These are phyloP conservation scores for Eubasilissa splendida DNA, from an alignment of 2,888 invertebrate species.

Conservation along the genomic window DNA sequence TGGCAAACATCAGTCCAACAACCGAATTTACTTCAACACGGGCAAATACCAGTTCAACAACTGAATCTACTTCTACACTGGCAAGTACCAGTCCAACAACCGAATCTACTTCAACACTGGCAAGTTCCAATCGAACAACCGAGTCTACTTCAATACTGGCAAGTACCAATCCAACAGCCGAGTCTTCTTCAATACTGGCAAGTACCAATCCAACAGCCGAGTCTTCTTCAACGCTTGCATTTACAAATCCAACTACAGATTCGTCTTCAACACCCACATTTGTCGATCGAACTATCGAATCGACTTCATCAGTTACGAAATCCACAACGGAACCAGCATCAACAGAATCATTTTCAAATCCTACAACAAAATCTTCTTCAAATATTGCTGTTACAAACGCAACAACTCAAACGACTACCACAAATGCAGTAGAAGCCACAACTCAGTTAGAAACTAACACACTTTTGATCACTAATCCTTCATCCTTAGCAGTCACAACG, in stretches of 20 bases:
- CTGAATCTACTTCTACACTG: background rate
- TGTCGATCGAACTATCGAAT: background rate
- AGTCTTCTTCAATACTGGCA: background rate
- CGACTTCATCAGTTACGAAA: background rate
- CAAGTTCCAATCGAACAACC: constrained; percentile 3
- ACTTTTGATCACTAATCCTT: constrained; percentile 17
- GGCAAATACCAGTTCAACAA: background rate
- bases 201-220: background rate
- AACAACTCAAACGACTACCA: constrained; percentile 20
- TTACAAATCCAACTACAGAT: constrained; percentile 2
- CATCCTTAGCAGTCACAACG: constrained; percentile 5
- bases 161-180: background rate
- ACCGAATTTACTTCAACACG: background rate
- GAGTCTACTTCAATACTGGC: background rate
- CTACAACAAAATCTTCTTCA: background rate
- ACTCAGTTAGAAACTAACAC: background rate
- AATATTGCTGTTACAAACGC: background rate
- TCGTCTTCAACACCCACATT: background rate
- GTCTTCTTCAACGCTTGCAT: background rate
- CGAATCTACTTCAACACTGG: background rate
- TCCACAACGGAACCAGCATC: background rate
- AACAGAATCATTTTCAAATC: background rate
- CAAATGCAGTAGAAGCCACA: background rate
- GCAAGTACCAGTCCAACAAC: background rate
- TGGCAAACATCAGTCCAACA: background rate